A percentile compares a stretch with the other conserved stretches of the same genome.
Conservation (phyloP, 35 echinoderm and acorn worm species). For the Ptychodera flava region DNA sequence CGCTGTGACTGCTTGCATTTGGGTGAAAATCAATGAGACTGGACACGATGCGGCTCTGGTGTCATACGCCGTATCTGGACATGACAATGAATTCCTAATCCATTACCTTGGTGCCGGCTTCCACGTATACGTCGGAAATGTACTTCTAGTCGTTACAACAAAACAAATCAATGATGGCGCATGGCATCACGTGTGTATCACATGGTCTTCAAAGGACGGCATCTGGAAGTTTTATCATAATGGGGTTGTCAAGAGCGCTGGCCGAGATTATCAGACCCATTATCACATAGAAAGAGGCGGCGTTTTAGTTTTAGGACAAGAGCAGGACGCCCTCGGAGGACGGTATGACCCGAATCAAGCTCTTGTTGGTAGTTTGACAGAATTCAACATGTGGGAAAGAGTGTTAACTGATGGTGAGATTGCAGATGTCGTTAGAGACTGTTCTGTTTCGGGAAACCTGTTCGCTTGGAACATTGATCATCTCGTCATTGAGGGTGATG, state of each 20-base stretch:
- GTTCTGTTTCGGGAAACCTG: not conserved
- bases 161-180: not conserved
- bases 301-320: not conserved
- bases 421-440: not conserved
- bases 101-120: too few relatives aligned
- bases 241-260: not conserved
- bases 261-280: not conserved
- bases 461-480: not conserved
- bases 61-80: too few relatives aligned
- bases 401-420: not conserved
- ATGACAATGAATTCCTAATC: too few relatives aligned
- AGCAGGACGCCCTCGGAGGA: not conserved
- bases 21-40: too few relatives aligned
- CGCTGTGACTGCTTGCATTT: too few relatives aligned
- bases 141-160: too few relatives aligned
- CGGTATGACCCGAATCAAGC: not conserved
- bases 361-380: not conserved
- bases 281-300: not conserved
- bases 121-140: too few relatives aligned
- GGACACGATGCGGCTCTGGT: too few relatives aligned
- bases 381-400: not conserved
- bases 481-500: not conserved
- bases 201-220: not conserved
- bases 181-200: not conserved
- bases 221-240: not conserved